These are phyloP conservation scores for Oophaga pumilio DNA, from an alignment of 2,113 vertebrate species.

Conservation along the genomic window DNA sequence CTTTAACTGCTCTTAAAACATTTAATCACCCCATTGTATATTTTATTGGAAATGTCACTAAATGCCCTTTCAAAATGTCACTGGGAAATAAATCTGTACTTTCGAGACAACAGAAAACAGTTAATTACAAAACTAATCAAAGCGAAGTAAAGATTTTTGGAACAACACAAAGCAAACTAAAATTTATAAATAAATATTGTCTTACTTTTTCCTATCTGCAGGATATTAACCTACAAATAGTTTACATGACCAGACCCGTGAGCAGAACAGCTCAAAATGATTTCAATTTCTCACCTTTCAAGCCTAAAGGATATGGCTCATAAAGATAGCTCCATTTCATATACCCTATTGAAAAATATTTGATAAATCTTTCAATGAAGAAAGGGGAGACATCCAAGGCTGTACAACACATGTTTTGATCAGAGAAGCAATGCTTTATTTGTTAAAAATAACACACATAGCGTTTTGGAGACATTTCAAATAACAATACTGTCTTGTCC, in stretches of 20 bases:
- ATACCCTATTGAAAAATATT: no score
- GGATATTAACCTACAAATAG: neutral
- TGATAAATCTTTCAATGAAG: no score
- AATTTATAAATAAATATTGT: neutral
- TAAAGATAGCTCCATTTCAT: neutral
- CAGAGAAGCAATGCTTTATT: no score
- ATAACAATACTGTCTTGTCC: no score
- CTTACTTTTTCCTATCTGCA: neutral
- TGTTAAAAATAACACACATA: no score
- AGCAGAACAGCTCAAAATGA: neutral
- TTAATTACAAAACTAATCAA: slow-evolving; percentile 40
- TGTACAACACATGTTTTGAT: no score
- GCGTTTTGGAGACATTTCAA: no score
- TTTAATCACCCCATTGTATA: neutral
- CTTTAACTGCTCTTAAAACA: slow-evolving; percentile 1
- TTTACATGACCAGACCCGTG: neutral
- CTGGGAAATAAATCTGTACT: slow-evolving; percentile 28
- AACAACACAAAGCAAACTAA: neutral
- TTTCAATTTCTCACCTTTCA: neutral
- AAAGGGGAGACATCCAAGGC: no score
- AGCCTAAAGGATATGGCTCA: neutral
- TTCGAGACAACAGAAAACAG: neutral
- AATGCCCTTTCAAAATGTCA: slow-evolving; percentile 47
- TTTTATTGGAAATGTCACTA: slow-evolving; percentile 42
- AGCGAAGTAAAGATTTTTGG: slow-evolving; percentile 13